Percentiles rank a stretch among this genome's conserved stretches.
These are phyloP conservation scores for Smithornis capensis DNA, from an alignment of 2,113 vertebrate genomes.

Conservation along the genomic window DNA sequence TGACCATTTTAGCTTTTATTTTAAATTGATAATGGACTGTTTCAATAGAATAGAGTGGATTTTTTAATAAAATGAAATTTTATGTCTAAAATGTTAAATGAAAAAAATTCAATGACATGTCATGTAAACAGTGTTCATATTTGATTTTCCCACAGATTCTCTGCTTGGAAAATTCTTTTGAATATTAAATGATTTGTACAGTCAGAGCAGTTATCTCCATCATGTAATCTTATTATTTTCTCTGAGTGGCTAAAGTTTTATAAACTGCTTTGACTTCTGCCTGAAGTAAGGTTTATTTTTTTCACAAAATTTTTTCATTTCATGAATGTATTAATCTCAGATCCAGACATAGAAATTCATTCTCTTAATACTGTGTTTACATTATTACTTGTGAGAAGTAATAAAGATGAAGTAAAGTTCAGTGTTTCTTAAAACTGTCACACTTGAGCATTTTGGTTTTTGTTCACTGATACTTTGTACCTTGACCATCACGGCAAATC, in stretches of 20 bases:
- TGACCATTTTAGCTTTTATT: background rate
- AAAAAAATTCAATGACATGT: background rate
- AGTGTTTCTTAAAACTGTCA: background rate
- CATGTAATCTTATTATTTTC: background rate
- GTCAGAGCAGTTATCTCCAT: background rate
- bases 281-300: conserved; percentile 2
- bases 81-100: background rate
- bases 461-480: background rate
- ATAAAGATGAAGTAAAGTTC: background rate
- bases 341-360: background rate
- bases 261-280: conserved; percentile 8
- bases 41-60: background rate
- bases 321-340: background rate
- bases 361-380: background rate
- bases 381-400: background rate
- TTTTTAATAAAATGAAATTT: background rate
- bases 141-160: background rate
- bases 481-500: background rate
- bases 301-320: conserved; percentile 17
- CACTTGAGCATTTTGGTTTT: background rate
- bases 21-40: background rate
- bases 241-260: background rate
- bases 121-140: background rate
- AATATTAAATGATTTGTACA: background rate
- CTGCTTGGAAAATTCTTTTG: background rate